These are phyloP conservation scores for Tupaia tana DNA, from an alignment of 2,113 vertebrate species.

Conservation along the genomic window DNA sequence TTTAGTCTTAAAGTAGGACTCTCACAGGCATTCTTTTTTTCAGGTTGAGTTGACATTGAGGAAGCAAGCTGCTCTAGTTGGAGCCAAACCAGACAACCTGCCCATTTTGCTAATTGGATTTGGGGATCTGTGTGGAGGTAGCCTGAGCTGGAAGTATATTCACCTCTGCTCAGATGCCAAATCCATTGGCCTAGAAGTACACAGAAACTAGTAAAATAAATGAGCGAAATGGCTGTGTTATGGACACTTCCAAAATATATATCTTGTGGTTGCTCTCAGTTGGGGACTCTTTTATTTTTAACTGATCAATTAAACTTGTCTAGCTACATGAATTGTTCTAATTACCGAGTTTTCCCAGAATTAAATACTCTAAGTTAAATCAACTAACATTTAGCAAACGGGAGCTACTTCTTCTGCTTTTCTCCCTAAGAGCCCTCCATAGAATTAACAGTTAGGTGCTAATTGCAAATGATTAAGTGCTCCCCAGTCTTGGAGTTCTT, in stretches of 20 bases:
- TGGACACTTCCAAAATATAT: slow-evolving; percentile 70
- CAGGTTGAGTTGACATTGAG: slow-evolving; percentile 61
- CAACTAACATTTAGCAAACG: slow-evolving; percentile 85
- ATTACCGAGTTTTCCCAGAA: slow-evolving; percentile 85
- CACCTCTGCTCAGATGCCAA: slow-evolving; percentile 69
- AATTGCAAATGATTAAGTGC: slow-evolving; percentile 90
- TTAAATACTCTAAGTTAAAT: slow-evolving; percentile 86
- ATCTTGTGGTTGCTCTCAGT: slow-evolving; percentile 65
- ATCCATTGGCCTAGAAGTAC: slow-evolving; percentile 50
- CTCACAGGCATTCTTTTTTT: neutral
- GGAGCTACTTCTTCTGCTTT: slow-evolving; percentile 73
- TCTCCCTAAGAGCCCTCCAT: slow-evolving; percentile 85
- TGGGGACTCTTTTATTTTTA: slow-evolving; percentile 82
- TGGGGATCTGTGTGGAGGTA: slow-evolving; percentile 43
- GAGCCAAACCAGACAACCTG: slow-evolving; percentile 69
- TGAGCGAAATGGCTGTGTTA: slow-evolving; percentile 62
- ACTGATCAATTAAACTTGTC: slow-evolving; percentile 84
- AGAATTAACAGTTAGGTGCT: slow-evolving; percentile 89
- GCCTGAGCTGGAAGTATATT: slow-evolving; percentile 25
- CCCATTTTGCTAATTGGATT: slow-evolving; percentile 62
- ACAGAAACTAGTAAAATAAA: slow-evolving; percentile 63
- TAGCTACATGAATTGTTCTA: slow-evolving; percentile 84
- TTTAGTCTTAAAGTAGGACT: slow-evolving; percentile 37
- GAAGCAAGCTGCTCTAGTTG: slow-evolving; percentile 67
- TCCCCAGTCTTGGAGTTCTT: slow-evolving; percentile 87